Evolutionary conservation across 2,797 vertebrate species (phyloP).

Genomic region (Carduelis carduelis): DNA sequence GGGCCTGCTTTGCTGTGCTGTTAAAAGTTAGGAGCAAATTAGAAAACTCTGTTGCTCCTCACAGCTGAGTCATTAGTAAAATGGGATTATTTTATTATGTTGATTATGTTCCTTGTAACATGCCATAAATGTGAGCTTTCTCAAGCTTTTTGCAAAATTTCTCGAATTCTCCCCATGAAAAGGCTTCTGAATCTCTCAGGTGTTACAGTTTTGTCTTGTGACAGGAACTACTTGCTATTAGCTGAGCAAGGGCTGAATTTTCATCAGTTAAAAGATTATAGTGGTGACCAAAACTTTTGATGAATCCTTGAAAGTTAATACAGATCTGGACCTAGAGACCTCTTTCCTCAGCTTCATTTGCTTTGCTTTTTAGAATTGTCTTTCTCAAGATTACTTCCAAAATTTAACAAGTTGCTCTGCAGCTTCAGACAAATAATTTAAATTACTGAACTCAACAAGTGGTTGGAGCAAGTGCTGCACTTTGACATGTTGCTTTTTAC

Average conservation of each 20-base stretch:
- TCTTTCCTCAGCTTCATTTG: background rate
- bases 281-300: background rate
- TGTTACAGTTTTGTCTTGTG: background rate
- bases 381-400: background rate
- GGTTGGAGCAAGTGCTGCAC: background rate
- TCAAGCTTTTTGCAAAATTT: background rate
- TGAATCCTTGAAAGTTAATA: background rate
- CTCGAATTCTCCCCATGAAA: background rate
- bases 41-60: background rate
- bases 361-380: background rate
- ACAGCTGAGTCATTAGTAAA: background rate
- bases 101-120: background rate
- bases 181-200: background rate
- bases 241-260: background rate
- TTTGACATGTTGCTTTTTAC: background rate
- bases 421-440: background rate
- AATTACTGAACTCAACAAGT: background rate
- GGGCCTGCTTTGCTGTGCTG: background rate
- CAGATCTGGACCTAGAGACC: background rate
- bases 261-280: background rate
- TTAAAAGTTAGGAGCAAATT: background rate
- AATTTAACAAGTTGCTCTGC: background rate
- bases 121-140: background rate
- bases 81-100: background rate
- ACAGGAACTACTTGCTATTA: background rate